These are phyloP conservation scores for Eulithis testata DNA, from an alignment of 2,888 invertebrate genomes.

Conservation along the genomic window DNA sequence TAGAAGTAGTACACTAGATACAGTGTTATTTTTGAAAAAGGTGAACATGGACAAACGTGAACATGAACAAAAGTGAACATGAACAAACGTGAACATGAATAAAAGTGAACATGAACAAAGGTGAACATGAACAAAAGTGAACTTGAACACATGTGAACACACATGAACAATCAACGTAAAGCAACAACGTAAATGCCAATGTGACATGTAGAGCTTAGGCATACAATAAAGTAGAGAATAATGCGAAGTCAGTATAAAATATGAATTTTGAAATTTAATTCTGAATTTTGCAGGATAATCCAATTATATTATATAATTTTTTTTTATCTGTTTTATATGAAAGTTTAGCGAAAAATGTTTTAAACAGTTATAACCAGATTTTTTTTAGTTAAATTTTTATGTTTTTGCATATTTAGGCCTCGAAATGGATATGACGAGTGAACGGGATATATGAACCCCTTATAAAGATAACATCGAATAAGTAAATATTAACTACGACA, in stretches of 20 bases:
- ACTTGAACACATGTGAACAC: not conserved
- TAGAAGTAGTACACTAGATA: conserved; percentile 76
- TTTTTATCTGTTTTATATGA: not conserved
- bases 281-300: conserved; percentile 15
- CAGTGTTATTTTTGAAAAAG: conserved; percentile 36
- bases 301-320: not conserved
- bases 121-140: not conserved
- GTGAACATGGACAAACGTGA: conserved; percentile 36
- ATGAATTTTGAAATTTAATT: conserved; percentile 9
- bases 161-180: conserved; percentile 30
- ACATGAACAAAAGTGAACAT: conserved; percentile 20
- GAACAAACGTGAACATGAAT: too few species aligned
- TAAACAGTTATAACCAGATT: too few species aligned
- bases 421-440: conserved; percentile 72
- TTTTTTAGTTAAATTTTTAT: too few species aligned
- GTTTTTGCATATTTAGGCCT: conserved; percentile 44
- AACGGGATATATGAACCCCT: conserved; percentile 53
- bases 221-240: conserved; percentile 65
- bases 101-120: conserved; percentile 13
- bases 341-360: too few species aligned
- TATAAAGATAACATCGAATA: conserved; percentile 66
- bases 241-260: conserved; percentile 68
- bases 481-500: conserved; percentile 73
- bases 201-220: conserved; percentile 75
- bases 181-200: conserved; percentile 74